Evolutionary conservation across 2,888 invertebrate genomes (phyloP), one percentile per base, ranked within the genome.

Genomic region (Scaptomyza caliginosa): DNA sequence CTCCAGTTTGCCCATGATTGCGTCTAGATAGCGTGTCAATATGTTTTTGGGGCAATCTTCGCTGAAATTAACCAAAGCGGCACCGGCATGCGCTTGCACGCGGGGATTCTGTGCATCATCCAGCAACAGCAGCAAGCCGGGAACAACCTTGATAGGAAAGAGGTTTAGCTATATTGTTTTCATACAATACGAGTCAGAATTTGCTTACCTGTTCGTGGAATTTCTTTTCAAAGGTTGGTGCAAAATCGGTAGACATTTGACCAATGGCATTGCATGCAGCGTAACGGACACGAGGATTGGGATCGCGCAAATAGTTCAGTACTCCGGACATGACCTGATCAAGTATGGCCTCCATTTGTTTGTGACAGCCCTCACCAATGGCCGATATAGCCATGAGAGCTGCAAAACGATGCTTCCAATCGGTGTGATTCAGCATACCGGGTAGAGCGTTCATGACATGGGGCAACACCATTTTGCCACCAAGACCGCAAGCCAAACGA

Each of bases 191-290:
- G 11, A 8, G 4, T 1, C 4, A n/a, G n/a, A n/a, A 36, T 10
- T 19, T 24, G 4, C 19, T 6, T 10, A 58, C 87, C 92, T 96
- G 96, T 77, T 95, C 96, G 90, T 99, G 99, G 92, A 98, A 99
- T 92, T 98, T 98, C 93, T 99, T 99, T 91, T 99, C 98, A 84
- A 99, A 98, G 10, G 94, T 93, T 2, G 99, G 99, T 3, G 98
- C 98, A 92, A 99, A 99, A 92, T 99, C 99, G 0, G 99, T 97
- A 0, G 99, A 96, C 97, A 99, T 98, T 92, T 99, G 99, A 7
- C 99, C 99, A 40, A 99, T 94, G 17, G 99, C 99, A 92, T 99
- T 99, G 90, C 99, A 99, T 17, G 98, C 97, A 4, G 99, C 99
- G 90, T 98, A 99, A 59, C 99, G 90, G 2, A 92, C 92, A 45